Evolutionary conservation across 2,797 vertebrate species (phyloP).

Genomic region (Allobates femoralis): DNA sequence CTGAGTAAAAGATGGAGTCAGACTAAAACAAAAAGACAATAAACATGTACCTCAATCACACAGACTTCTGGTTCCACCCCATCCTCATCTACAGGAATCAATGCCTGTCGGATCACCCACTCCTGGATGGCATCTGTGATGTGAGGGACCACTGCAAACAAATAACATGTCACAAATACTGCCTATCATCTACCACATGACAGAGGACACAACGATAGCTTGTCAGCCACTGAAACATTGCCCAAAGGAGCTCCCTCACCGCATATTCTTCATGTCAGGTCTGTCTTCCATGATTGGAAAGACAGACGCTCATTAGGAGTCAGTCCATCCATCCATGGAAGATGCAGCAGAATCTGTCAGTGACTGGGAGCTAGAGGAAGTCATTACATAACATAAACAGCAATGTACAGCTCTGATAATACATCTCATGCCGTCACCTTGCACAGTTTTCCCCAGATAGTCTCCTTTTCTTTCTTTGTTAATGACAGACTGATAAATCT

Average conservation of each 20-base stretch:
- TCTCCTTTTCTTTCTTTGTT: conserved; percentile 96
- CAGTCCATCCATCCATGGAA: not conserved
- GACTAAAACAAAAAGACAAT: too few relatives aligned
- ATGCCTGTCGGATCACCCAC: conserved; percentile 93
- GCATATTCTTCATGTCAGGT: not conserved
- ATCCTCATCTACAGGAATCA: conserved; percentile 91
- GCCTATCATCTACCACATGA: not conserved
- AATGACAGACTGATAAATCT: conserved; percentile 96
- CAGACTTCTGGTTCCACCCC: conserved; percentile 91
- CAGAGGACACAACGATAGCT: not conserved
- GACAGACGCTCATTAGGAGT: not conserved
- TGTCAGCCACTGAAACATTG: not conserved
- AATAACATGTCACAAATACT: not conserved
- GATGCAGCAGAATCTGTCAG: not conserved
- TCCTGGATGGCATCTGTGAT: conserved; percentile 99
- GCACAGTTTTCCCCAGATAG: conserved; percentile 95
- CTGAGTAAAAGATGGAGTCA: too few relatives aligned
- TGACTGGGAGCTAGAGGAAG: not conserved
- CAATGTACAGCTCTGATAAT: not conserved
- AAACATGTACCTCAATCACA: conserved; percentile 92
- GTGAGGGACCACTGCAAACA: conserved; percentile 89
- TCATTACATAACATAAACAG: not conserved
- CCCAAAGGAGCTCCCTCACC: not conserved
- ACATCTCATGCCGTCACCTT: conserved; percentile 78
- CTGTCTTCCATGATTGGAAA: not conserved